These are phyloP conservation scores for Ctenopoma multispine DNA, from an alignment of 2,797 vertebrate species.

Conservation along the genomic window DNA sequence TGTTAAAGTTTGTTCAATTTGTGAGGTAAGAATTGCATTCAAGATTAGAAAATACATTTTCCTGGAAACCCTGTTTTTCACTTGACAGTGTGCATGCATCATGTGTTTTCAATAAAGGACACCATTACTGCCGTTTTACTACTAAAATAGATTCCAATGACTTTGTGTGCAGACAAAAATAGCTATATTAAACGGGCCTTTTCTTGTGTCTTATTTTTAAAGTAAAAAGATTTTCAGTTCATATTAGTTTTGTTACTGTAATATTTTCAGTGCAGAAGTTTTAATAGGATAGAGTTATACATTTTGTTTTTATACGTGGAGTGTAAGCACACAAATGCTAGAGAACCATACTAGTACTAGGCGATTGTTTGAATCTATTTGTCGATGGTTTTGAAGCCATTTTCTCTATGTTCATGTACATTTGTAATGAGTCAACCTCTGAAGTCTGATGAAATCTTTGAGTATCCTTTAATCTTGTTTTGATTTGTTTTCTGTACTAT, in stretches of 20 bases:
- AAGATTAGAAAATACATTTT: neutral
- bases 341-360: neutral
- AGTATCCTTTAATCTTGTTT: conserved; percentile 8
- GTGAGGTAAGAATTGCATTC: neutral
- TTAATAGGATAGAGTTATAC: neutral
- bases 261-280: conserved; percentile 11
- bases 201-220: conserved; percentile 36
- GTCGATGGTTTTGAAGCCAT: neutral
- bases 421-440: neutral
- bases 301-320: neutral
- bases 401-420: neutral
- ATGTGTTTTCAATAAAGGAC: conserved; percentile 63
- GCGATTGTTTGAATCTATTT: conserved; percentile 3
- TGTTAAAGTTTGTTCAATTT: neutral
- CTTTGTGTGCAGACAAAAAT: conserved; percentile 44
- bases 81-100: conserved; percentile 5
- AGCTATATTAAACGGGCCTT: conserved; percentile 52
- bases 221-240: conserved; percentile 40
- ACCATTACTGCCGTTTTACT: conserved; percentile 59
- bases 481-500: neutral
- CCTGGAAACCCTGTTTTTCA: conserved; percentile 8
- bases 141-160: conserved; percentile 61
- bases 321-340: neutral
- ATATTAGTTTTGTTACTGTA: conserved; percentile 47
- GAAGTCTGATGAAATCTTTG: neutral